Percentiles rank a stretch among this genome's conserved stretches.
Conservation (phyloP, 2,113 vertebrate species). For the Muntiacus reevesi region DNA sequence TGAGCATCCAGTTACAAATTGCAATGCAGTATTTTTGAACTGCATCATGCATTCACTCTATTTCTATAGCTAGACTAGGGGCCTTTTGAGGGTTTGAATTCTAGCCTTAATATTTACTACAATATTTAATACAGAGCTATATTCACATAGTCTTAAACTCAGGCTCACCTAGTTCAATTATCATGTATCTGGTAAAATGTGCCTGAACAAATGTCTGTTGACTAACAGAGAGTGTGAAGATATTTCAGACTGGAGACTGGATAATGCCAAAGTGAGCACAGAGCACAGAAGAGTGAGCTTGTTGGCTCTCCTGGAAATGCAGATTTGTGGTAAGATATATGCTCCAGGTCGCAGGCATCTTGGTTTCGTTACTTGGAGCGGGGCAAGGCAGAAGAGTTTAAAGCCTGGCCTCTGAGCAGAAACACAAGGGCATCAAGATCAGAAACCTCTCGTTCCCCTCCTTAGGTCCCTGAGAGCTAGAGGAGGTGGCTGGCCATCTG, state of each 20-base stretch:
- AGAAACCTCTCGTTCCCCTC: background rate
- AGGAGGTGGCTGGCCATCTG: background rate
- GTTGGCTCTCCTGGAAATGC: background rate
- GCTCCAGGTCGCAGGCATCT: background rate
- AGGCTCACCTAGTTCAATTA: background rate
- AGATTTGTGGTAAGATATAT: background rate
- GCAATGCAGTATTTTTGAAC: background rate
- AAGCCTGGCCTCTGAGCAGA: background rate
- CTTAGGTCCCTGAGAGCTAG: background rate
- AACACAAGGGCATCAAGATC: background rate
- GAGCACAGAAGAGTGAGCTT: background rate
- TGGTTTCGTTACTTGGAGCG: background rate
- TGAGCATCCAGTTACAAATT: background rate
- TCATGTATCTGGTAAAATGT: background rate
- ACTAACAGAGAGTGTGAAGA: background rate
- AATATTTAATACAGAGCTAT: conserved; percentile 9
- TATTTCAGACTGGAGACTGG: background rate
- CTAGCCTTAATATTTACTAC: background rate
- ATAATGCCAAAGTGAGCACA: background rate
- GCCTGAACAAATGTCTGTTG: background rate
- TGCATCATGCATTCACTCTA: background rate
- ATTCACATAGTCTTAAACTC: background rate
- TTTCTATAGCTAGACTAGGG: background rate
- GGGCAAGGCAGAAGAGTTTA: background rate
- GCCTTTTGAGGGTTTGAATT: background rate